Conservation (phyloP, 2,113 vertebrate genomes). For the Eubucco bourcierii region DNA sequence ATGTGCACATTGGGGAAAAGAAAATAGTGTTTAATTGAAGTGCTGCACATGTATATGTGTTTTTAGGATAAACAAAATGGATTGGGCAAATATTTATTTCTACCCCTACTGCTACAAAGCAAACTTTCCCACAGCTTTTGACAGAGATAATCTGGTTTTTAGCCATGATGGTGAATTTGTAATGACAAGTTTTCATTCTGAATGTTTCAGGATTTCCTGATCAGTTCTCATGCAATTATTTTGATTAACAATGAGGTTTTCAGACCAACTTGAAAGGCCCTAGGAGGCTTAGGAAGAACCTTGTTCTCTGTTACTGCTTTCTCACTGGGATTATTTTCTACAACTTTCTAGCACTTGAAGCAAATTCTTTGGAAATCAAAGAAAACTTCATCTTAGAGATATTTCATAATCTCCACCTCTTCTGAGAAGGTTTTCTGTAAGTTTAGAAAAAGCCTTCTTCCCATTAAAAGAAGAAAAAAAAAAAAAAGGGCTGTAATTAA, state of each 20-base stretch:
- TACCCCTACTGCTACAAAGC: constrained; percentile 28
- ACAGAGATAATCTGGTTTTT: constrained; percentile 28
- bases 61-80: constrained; percentile 45
- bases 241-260: constrained; percentile 61
- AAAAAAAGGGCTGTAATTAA: background rate
- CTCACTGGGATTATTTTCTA: constrained; percentile 20
- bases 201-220: constrained; percentile 55
- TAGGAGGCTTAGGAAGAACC: background rate
- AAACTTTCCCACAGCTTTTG: constrained; percentile 65
- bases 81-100: constrained; percentile 50
- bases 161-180: constrained; percentile 22
- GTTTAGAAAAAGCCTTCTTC: background rate
- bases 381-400: background rate
- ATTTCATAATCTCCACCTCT: background rate
- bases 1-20: background rate
- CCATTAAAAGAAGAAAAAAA: background rate
- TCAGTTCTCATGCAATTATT: constrained; percentile 62
- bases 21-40: constrained; percentile 1
- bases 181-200: constrained; percentile 56
- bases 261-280: constrained; percentile 49
- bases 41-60: background rate
- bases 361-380: constrained; percentile 18
- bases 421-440: background rate
- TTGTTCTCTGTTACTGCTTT: background rate
- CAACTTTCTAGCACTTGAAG: constrained; percentile 3